phyloP scores from a whole-genome alignment of 2,797 vertebrate species.

The Podargus strigoides region DNA sequence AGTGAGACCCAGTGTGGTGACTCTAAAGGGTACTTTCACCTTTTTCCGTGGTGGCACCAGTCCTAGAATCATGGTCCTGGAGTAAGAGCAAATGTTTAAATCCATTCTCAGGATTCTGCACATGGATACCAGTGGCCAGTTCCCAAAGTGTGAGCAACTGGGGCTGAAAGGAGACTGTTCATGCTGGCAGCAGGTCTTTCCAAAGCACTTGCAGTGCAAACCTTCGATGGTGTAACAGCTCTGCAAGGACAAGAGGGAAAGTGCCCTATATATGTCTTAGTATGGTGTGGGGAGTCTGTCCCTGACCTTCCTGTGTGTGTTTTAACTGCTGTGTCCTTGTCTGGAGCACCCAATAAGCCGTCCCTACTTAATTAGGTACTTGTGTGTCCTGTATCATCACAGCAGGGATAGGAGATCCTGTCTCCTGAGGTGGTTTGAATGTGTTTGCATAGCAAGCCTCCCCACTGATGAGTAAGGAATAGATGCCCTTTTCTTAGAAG shows the following conservation, averaged over 20 bases:
- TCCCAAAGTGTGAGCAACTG: neutral
- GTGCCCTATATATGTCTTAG: neutral
- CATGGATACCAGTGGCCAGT: neutral
- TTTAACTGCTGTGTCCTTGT: neutral
- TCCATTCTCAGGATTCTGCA: neutral
- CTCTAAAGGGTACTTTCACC: neutral
- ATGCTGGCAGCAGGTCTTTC: neutral
- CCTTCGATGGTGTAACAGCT: neutral
- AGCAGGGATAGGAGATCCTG: neutral
- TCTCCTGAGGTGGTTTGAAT: neutral
- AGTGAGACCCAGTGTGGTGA: neutral
- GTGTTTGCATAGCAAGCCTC: neutral
- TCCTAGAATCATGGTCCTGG: neutral
- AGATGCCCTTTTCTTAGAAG: neutral
- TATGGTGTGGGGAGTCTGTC: neutral
- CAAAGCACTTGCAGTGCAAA: neutral
- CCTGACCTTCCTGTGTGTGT: neutral
- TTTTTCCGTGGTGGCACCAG: neutral
- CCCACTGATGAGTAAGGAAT: neutral
- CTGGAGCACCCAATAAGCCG: neutral
- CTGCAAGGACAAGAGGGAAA: neutral
- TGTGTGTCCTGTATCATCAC: neutral
- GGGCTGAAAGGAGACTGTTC: neutral
- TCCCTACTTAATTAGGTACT: neutral
- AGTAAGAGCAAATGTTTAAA: neutral